These are phyloP conservation scores for Chironomus riparius DNA, from an alignment of 2,888 invertebrate species.

Conservation along the genomic window DNA sequence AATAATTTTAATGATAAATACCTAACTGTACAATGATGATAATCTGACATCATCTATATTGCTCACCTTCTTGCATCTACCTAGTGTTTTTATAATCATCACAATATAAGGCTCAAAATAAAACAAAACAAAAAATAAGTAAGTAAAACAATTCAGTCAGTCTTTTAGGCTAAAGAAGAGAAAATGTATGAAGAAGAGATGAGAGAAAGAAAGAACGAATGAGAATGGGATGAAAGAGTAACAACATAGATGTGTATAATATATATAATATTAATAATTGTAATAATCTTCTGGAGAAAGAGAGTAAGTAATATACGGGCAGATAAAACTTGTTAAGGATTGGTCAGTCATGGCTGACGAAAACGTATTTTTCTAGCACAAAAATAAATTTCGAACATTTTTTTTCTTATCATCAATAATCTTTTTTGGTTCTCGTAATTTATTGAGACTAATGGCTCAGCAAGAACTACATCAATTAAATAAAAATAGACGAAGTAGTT, in stretches of 20 bases:
- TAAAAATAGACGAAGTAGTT: no score
- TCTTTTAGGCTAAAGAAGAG: background rate
- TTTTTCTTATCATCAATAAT: no score
- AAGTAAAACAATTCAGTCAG: background rate
- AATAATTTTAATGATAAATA: constrained; percentile 26
- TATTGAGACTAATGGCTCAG: no score
- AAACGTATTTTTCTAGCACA: no score
- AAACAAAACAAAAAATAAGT: background rate
- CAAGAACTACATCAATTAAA: no score
- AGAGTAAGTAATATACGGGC: no score
- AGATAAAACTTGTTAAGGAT: no score
- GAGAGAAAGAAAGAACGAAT: background rate
- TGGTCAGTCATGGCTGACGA: no score
- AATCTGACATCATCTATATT: constrained; percentile 28
- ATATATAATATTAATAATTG: background rate
- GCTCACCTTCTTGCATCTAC: background rate
- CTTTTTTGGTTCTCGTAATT: no score
- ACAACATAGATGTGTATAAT: background rate
- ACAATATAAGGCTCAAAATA: background rate
- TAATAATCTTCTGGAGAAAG: no score
- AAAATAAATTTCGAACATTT: no score
- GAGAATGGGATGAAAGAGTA: background rate
- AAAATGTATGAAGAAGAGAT: background rate
- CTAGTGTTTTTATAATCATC: no score
- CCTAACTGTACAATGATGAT: constrained; percentile 27